Evolutionary conservation across 2,797 vertebrate species (phyloP).

Genomic region (Calcarius lapponicus): DNA sequence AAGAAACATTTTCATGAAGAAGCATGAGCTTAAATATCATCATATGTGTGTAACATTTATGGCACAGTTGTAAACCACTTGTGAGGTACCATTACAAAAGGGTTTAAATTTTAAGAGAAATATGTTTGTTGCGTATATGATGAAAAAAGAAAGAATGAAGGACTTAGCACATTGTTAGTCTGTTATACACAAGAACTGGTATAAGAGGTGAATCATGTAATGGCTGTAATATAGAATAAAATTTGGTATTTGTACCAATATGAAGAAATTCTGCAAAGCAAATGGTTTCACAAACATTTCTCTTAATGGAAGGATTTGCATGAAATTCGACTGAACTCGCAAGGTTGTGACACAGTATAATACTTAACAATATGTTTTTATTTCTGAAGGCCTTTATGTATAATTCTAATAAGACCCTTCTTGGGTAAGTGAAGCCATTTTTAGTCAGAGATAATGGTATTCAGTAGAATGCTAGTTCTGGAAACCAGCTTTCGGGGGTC

Average conservation of each 20-base stretch:
- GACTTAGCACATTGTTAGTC: background rate
- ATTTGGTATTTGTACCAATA: background rate
- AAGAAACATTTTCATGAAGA: conserved; percentile 49
- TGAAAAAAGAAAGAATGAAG: background rate
- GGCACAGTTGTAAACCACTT: background rate
- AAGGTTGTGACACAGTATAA: background rate
- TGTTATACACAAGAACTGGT: background rate
- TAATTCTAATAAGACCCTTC: background rate
- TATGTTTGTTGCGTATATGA: background rate
- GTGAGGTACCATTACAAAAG: background rate
- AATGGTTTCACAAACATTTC: background rate
- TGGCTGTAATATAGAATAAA: background rate
- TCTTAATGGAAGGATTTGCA: background rate
- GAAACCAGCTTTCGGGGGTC: background rate
- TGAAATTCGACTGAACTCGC: background rate
- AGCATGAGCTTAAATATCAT: background rate
- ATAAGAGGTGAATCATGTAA: background rate
- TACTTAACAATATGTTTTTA: conserved; percentile 14
- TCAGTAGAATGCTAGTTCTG: background rate
- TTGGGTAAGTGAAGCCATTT: conserved; percentile 4
- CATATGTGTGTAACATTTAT: background rate
- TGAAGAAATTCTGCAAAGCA: background rate
- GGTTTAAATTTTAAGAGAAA: background rate
- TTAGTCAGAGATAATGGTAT: background rate
- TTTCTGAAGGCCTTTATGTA: background rate